These are phyloP conservation scores for Tichodroma muraria DNA, from an alignment of 2,113 vertebrate species.

Conservation along the genomic window DNA sequence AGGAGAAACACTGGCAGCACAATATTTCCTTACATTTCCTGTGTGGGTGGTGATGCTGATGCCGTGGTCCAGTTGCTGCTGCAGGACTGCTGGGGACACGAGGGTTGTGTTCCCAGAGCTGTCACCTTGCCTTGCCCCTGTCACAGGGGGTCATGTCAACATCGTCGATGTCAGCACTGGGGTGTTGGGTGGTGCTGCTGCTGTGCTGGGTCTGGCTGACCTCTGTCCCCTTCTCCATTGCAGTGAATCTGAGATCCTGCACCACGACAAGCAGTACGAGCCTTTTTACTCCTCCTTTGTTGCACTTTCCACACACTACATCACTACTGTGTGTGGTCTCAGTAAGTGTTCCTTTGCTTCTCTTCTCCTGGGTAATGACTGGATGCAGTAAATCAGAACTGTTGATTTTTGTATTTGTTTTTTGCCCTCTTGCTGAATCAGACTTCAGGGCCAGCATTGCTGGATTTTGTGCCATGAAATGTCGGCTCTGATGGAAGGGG, in stretches of 20 bases:
- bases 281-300: slow-evolving; percentile 99
- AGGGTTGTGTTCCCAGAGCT: neutral
- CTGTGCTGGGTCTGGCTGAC: neutral
- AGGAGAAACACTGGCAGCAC: neutral
- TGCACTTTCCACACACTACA: slow-evolving; percentile 97
- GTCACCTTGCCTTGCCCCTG: neutral
- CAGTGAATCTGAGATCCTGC: slow-evolving; percentile 95
- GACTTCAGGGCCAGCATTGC: neutral
- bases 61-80: fast-evolving
- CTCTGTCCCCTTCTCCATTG: neutral
- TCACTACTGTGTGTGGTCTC: slow-evolving; percentile 94
- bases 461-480: neutral
- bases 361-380: neutral
- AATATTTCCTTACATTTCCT: neutral
- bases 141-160: too few relatives aligned
- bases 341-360: slow-evolving; percentile 76
- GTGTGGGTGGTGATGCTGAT: fast-evolving
- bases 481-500: neutral
- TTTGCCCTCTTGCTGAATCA: neutral
- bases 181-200: neutral
- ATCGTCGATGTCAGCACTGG: too few relatives aligned
- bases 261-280: slow-evolving; percentile 98
- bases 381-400: neutral
- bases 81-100: neutral
- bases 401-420: neutral